phyloP scores from a whole-genome alignment of 1,140 invertebrate genomes.

The Harpegnathos saltator region DNA sequence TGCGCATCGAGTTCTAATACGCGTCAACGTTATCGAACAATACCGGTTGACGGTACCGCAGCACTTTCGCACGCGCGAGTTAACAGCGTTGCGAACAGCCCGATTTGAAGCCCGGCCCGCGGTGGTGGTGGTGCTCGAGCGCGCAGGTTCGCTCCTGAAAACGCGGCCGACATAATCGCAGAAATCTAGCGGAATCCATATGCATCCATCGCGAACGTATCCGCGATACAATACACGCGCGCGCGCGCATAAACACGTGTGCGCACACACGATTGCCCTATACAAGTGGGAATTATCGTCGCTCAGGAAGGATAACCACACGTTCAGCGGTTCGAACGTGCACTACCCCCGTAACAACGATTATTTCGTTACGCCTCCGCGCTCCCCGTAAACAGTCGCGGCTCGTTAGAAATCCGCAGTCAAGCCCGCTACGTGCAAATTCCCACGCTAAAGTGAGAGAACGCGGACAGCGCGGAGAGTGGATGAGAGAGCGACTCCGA shows the following conservation, averaged over 20 bases:
- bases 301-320: slow-evolving; percentile 29
- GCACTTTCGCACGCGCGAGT: slow-evolving; percentile 38
- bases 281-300: slow-evolving; percentile 30
- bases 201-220: slow-evolving; percentile 15
- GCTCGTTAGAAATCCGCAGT: slow-evolving; percentile 70
- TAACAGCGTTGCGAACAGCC: slow-evolving; percentile 14
- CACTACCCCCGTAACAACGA: slow-evolving; percentile 46
- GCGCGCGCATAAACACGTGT: too few relatives aligned
- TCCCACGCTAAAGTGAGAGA: slow-evolving; percentile 66
- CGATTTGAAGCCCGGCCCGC: neutral
- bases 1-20: slow-evolving; percentile 15
- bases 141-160: neutral
- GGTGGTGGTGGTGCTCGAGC: neutral
- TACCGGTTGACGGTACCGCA: neutral
- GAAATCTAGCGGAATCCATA: slow-evolving; percentile 45
- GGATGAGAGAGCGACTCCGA: too few relatives aligned
- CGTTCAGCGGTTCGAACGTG: slow-evolving; percentile 16
- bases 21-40: neutral
- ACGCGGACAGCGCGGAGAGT: slow-evolving; percentile 23
- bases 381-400: slow-evolving; percentile 64
- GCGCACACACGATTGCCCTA: too few relatives aligned
- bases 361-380: slow-evolving; percentile 59
- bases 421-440: slow-evolving; percentile 64
- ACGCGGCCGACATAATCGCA: slow-evolving; percentile 21
- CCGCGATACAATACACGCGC: neutral